phyloP scores from a whole-genome alignment of 2,888 invertebrate genomes.

The Cremastinae sp. region DNA sequence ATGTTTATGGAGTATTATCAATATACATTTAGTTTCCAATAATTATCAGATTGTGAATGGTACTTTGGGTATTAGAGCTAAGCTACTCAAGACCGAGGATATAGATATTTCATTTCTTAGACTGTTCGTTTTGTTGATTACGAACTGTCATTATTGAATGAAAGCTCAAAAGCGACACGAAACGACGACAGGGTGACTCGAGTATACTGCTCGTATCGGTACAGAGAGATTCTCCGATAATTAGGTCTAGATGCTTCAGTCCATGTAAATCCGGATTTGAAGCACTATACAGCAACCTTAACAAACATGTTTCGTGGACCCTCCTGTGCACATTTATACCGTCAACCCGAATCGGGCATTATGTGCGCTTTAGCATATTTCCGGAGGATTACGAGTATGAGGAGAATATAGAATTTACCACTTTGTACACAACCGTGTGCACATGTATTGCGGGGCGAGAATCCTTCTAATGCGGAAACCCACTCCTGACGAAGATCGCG shows the following conservation, averaged over 20 bases:
- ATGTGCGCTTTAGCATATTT: conserved; percentile 13
- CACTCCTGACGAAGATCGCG: too few relatives aligned
- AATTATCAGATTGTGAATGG: too few relatives aligned
- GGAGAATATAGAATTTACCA: neutral
- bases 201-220: neutral
- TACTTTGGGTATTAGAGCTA: too few relatives aligned
- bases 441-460: neutral
- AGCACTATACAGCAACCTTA: neutral
- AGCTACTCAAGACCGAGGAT: too few relatives aligned
- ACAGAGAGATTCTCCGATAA: conserved; percentile 18
- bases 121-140: neutral
- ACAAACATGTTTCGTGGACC: neutral
- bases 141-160: neutral
- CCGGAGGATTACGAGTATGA: conserved; percentile 10
- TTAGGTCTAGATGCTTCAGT: conserved; percentile 23
- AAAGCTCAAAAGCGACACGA: neutral
- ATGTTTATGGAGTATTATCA: too few relatives aligned
- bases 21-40: too few relatives aligned
- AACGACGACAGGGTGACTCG: neutral
- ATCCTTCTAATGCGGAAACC: too few relatives aligned
- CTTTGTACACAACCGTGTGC: neutral
- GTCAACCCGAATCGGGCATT: neutral
- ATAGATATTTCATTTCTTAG: neutral
- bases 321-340: neutral
- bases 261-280: conserved; percentile 27